Base-by-base conservation (phyloP, 2,113 vertebrate species). In the Ahaetulla prasina region DNA sequence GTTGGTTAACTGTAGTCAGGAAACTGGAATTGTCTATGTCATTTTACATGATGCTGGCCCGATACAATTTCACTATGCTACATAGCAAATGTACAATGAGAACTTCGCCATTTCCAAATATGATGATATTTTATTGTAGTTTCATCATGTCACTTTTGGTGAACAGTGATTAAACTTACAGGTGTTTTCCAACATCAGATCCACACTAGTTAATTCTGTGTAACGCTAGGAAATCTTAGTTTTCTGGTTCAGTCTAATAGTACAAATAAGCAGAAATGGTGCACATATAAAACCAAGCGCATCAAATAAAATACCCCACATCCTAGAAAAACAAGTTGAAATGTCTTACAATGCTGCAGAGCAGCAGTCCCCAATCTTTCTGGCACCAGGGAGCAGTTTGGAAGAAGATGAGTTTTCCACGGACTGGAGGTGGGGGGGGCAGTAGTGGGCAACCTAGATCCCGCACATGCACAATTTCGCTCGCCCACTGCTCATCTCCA, bases 51-150 rank as follows among this genome's bases (percentile, higher is more conserved):
- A 96, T 1, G 89, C 85, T 91, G 94, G 57, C 57, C 87, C 30
- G 11, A 86, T 68, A 93, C 30, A 90, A 92, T 92, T 93, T 90
- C 27, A 91, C 85, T 96, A 93, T 96, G 96, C 94, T 95, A 95
- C 18, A 20, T 87, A 90, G 30, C 94, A 93, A 96, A 92, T 93
- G 94, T 94, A 93, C 94, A 94, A 93, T 11, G 86, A 90, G 91
- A 92, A 20, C 91, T 84, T 20, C 80, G 90, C 91, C 94, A 43
- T 43, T 92, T 96, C 95, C 93, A 96, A 94, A 94, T 96, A 95
- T 95, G 94, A 93, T 96, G 96, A 96, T 96, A 97, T 97, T 96
- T 97, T 95, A 97, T 96, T 20, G 9, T 80, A 22, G 43, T 80
- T 80, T 80, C 20, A 39, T 80, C 95, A 27, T 96, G 96, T 96